These are phyloP conservation scores for Wiebesia pumilae DNA, from an alignment of 1,140 invertebrate genomes.

Conservation along the genomic window DNA sequence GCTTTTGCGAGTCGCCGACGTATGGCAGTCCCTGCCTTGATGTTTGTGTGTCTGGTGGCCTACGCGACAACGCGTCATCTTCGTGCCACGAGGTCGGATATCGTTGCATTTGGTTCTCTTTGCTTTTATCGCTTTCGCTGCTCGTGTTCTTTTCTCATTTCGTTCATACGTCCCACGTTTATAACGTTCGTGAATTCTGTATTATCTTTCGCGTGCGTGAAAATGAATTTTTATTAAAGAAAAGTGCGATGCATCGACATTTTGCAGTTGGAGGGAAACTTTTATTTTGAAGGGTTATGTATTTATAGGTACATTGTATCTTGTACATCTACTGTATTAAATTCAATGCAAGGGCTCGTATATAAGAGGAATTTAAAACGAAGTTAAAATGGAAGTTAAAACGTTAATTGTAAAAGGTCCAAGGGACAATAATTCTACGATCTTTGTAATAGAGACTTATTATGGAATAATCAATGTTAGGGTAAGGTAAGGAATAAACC, in stretches of 20 bases:
- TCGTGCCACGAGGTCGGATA: slow-evolving; percentile 59
- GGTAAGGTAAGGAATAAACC: background rate
- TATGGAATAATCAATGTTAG: background rate
- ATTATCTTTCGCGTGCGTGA: background rate
- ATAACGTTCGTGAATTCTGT: background rate
- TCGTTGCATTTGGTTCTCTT: background rate
- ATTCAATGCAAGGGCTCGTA: background rate
- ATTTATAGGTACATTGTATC: too few relatives aligned
- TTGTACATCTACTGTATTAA: background rate
- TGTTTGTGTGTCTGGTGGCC: slow-evolving; percentile 73
- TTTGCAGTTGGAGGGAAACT: too few relatives aligned
- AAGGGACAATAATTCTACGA: background rate
- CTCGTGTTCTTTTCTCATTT: too few relatives aligned
- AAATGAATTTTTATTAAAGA: background rate
- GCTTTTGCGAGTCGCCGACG: slow-evolving; percentile 61
- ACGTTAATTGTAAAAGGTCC: background rate
- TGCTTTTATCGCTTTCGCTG: too few relatives aligned
- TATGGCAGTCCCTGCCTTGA: slow-evolving; percentile 74
- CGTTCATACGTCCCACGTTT: too few relatives aligned
- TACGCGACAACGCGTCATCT: slow-evolving; percentile 19
- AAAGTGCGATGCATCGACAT: too few relatives aligned
- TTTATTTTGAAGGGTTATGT: too few relatives aligned
- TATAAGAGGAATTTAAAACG: too few relatives aligned
- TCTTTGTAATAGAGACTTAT: too few relatives aligned
- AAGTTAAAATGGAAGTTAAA: too few relatives aligned